phyloP scores from a whole-genome alignment of 2,888 invertebrate species.

The Rhagonycha fulva region DNA sequence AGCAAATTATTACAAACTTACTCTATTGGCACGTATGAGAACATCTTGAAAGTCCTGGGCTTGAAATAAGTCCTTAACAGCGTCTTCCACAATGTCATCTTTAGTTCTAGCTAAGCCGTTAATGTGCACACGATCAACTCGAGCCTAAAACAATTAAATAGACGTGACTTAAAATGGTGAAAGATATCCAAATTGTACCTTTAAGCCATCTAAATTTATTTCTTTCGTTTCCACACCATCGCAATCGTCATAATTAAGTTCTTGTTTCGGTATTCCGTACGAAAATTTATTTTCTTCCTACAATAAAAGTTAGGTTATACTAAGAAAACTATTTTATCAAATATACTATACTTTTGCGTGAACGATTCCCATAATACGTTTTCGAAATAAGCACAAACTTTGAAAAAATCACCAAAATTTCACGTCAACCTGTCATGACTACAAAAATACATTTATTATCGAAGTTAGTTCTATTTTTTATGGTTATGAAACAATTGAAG shows the following conservation, averaged over 20 bases:
- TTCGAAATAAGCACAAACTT: slow-evolving; percentile 9
- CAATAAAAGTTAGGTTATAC: slow-evolving; percentile 40
- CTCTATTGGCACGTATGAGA: slow-evolving; percentile 68
- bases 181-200: slow-evolving; percentile 48
- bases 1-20: slow-evolving; percentile 39
- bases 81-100: slow-evolving; percentile 82
- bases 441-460: neutral
- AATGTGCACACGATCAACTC: slow-evolving; percentile 84
- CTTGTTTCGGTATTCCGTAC: slow-evolving; percentile 29
- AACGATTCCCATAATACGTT: slow-evolving; percentile 52
- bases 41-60: slow-evolving; percentile 88
- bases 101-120: slow-evolving; percentile 86
- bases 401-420: slow-evolving; percentile 24
- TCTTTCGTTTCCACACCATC: slow-evolving; percentile 47
- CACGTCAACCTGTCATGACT: slow-evolving; percentile 21
- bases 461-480: neutral
- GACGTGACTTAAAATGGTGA: neutral
- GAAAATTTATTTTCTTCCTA: slow-evolving; percentile 30
- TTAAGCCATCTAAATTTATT: slow-evolving; percentile 60
- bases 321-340: slow-evolving; percentile 28
- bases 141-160: slow-evolving; percentile 60
- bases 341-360: slow-evolving; percentile 52
- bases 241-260: slow-evolving; percentile 40
- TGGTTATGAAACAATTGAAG: slow-evolving; percentile 2
- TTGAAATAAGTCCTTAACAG: slow-evolving; percentile 81